Percentiles rank a stretch among this genome's conserved stretches.
phyloP scores from a whole-genome alignment of 2,888 invertebrate genomes.

The Lasioglossum zephyrum region DNA sequence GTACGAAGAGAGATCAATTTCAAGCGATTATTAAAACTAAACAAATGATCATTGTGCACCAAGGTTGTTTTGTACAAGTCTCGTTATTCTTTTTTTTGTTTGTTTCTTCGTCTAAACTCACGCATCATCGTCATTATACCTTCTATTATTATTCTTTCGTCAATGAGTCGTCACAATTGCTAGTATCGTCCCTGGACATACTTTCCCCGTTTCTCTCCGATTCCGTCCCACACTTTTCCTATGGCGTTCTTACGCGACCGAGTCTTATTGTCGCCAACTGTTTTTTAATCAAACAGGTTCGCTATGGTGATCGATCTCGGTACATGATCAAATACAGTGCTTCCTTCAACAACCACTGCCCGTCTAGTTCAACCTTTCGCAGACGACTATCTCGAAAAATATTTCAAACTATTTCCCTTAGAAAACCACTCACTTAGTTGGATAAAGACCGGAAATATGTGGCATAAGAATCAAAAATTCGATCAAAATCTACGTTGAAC shows the following conservation, averaged over 20 bases:
- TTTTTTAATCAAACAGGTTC: background rate
- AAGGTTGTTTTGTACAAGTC: slow-evolving; percentile 62
- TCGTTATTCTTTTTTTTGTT: slow-evolving; percentile 15
- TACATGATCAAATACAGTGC: slow-evolving; percentile 36
- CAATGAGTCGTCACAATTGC: slow-evolving; percentile 20
- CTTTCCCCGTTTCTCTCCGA: slow-evolving; percentile 5
- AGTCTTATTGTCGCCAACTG: background rate
- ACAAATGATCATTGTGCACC: slow-evolving; percentile 70
- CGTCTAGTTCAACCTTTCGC: background rate
- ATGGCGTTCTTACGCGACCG: background rate
- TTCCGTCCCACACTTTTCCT: background rate
- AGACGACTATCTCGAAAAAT: background rate
- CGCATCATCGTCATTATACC: slow-evolving; percentile 12
- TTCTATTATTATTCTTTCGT: slow-evolving; percentile 25
- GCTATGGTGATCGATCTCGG: slow-evolving; percentile 2
- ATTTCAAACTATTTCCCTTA: background rate
- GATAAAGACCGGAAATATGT: background rate
- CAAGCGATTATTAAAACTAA: slow-evolving; percentile 63
- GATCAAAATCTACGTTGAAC: background rate
- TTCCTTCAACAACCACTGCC: background rate
- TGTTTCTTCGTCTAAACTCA: slow-evolving; percentile 28
- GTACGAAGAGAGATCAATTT: slow-evolving; percentile 69
- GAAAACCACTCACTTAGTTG: background rate
- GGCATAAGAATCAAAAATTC: background rate
- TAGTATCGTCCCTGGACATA: slow-evolving; percentile 8